Evolutionary conservation across 2,797 vertebrate genomes (phyloP).

Genomic region (Tadarida brasiliensis): DNA sequence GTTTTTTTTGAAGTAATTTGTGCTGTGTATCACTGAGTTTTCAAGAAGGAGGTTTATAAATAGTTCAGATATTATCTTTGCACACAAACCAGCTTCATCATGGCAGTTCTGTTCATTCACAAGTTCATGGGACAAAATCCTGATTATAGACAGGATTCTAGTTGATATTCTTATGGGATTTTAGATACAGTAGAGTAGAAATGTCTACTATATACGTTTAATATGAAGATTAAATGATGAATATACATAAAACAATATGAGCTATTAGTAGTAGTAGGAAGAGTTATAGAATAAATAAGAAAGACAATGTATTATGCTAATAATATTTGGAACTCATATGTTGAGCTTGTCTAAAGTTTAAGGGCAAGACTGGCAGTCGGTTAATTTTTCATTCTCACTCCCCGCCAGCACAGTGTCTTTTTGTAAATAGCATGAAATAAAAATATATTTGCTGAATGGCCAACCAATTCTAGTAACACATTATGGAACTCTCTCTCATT

Average conservation of each 20-base stretch:
- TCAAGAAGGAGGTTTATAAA: background rate
- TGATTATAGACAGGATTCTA: background rate
- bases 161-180: background rate
- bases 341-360: background rate
- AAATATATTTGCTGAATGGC: background rate
- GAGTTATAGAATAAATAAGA: background rate
- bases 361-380: background rate
- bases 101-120: background rate
- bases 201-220: background rate
- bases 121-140: background rate
- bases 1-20: background rate
- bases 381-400: background rate
- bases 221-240: background rate
- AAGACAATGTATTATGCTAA: background rate
- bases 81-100: background rate
- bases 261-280: background rate
- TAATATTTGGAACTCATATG: background rate
- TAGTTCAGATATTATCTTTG: background rate
- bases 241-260: background rate
- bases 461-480: background rate
- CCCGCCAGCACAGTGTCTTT: background rate
- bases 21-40: background rate
- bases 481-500: background rate
- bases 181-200: background rate
- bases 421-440: background rate